Evolutionary conservation across 2,797 vertebrate genomes (phyloP).

Genomic region (Gymnocypris eckloni): DNA sequence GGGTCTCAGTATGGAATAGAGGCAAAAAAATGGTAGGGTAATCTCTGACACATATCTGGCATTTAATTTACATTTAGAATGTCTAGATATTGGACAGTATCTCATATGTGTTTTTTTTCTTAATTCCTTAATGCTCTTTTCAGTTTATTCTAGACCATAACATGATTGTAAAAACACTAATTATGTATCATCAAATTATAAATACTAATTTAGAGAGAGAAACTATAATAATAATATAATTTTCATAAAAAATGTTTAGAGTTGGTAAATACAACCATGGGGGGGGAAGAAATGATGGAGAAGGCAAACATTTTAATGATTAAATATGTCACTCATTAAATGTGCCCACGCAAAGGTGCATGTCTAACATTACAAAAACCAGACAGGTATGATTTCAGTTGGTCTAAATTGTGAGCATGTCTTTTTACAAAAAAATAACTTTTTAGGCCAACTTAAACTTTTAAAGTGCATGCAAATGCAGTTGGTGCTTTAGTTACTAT

Average conservation of each 20-base stretch:
- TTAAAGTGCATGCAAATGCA: not conserved
- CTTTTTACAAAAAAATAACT: not conserved
- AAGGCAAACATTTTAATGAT: not conserved
- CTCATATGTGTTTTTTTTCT: not conserved
- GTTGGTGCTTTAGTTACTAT: not conserved
- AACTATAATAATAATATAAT: too few species aligned
- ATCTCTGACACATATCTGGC: not conserved
- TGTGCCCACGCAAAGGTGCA: not conserved
- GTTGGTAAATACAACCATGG: too few species aligned
- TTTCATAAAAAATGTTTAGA: too few species aligned
- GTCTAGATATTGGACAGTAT: not conserved
- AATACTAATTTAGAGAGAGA: too few species aligned
- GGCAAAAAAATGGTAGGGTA: not conserved
- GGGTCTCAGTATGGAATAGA: slow-evolving; percentile 31
- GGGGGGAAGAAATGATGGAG: not conserved
- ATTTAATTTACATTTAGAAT: not conserved
- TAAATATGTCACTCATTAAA: not conserved
- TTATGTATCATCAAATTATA: too few species aligned
- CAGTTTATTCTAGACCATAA: too few species aligned
- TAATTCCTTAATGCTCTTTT: too few species aligned
- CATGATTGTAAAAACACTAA: too few species aligned
- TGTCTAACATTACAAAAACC: not conserved
- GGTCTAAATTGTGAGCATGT: not conserved
- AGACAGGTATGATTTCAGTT: not conserved
- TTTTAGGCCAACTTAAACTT: not conserved